Percentiles rank a stretch among this genome's conserved stretches.
phyloP scores from a whole-genome alignment of 1,140 invertebrate species.

The Helicoverpa armigera region DNA sequence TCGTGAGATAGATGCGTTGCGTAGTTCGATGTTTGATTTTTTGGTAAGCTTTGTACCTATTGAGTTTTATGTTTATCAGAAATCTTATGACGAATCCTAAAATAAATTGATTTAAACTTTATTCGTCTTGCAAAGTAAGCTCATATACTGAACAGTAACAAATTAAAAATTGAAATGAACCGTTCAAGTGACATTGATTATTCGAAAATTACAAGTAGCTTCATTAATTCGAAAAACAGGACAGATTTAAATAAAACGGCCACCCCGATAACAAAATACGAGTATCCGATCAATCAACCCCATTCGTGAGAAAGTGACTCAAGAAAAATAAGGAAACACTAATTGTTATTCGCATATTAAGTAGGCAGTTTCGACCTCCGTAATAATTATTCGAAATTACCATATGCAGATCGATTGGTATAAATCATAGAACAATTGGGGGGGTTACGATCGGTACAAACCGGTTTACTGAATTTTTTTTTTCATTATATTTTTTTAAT shows the following conservation, averaged over 20 bases:
- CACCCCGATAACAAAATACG: constrained; percentile 36
- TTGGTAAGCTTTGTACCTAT: not conserved
- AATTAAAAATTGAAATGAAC: too few relatives aligned
- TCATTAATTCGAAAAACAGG: constrained; percentile 37
- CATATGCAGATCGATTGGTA: constrained; percentile 77
- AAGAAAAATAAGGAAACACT: constrained; percentile 71
- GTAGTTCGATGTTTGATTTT: not conserved
- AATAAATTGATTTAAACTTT: too few relatives aligned
- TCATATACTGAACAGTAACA: too few relatives aligned
- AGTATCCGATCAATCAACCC: constrained; percentile 68
- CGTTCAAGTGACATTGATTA: not conserved
- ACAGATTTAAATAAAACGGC: constrained; percentile 45
- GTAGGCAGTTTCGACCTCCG: constrained; percentile 66
- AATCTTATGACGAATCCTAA: too few relatives aligned
- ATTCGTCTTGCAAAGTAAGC: too few relatives aligned
- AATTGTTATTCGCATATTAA: constrained; percentile 85
- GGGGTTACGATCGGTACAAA: constrained; percentile 65
- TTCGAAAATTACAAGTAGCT: constrained; percentile 18
- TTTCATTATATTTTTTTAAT: constrained; percentile 74
- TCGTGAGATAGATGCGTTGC: constrained; percentile 11
- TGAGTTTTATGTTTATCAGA: not conserved
- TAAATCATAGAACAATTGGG: constrained; percentile 84
- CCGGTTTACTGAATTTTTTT: constrained; percentile 66
- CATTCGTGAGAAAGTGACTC: constrained; percentile 75
- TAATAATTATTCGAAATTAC: constrained; percentile 73